phyloP scores from a whole-genome alignment of 1,140 invertebrate species.

The Tetranychus urticae region DNA sequence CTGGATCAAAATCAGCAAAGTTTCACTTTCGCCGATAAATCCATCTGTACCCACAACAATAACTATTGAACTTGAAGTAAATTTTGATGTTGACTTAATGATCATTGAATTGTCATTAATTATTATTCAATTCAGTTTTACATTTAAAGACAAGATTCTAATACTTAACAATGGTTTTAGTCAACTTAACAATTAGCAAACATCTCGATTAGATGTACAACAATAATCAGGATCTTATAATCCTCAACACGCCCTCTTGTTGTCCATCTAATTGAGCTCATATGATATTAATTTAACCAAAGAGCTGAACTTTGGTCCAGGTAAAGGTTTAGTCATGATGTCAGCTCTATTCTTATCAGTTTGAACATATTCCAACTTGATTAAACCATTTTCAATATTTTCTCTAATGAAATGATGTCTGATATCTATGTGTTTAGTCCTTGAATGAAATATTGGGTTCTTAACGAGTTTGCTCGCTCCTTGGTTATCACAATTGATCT shows the following conservation, averaged over 20 bases:
- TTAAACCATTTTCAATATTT: slow-evolving; percentile 19
- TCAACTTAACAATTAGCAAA: too few relatives aligned
- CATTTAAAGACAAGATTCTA: too few relatives aligned
- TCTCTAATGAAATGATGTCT: slow-evolving; percentile 17
- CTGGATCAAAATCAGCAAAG: too few relatives aligned
- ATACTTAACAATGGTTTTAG: too few relatives aligned
- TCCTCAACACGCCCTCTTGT: too few relatives aligned
- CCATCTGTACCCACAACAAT: too few relatives aligned
- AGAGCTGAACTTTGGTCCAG: not conserved
- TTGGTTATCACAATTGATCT: slow-evolving; percentile 12
- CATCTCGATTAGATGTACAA: too few relatives aligned
- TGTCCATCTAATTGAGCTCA: too few relatives aligned
- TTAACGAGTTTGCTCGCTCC: slow-evolving; percentile 13
- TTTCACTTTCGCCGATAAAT: too few relatives aligned
- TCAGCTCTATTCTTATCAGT: slow-evolving; percentile 8
- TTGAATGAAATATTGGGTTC: slow-evolving; percentile 11
- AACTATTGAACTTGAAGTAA: not conserved
- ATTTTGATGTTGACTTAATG: not conserved
- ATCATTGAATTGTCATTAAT: not conserved
- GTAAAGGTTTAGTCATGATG: slow-evolving; percentile 8
- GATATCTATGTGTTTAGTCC: slow-evolving; percentile 16
- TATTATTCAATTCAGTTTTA: not conserved
- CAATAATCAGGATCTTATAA: too few relatives aligned
- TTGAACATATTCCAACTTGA: slow-evolving; percentile 2
- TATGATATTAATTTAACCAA: not conserved